Base-by-base conservation (phyloP, 2,113 vertebrate species). In the Himantopus leucocephalus region DNA sequence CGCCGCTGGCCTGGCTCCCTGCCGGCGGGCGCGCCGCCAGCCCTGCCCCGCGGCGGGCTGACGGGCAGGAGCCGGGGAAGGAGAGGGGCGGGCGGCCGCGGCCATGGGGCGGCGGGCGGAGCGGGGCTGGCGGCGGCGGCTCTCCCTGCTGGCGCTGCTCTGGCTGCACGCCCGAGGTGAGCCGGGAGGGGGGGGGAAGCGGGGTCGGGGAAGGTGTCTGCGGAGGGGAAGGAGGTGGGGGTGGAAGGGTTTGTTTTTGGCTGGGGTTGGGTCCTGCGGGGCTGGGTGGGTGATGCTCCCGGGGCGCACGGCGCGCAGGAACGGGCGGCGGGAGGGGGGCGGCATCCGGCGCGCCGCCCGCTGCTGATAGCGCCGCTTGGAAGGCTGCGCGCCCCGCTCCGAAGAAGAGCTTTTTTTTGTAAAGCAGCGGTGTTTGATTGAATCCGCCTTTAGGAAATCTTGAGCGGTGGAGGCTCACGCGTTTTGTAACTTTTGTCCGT, bases 91-190 rank as follows among this genome's bases (percentile, higher is more conserved):
- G 53, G 71, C 50, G 52, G 83, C 71, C 47, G 37, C 66, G 85
- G 89, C 83, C 79, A 35, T 91, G 97, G 95, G 93, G 59, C 95
- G 97, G 95, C 96, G 96, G 41, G 96, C 91, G 60, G 96, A 96
- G 91, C 95, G 92, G 72, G 83, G 93, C 94, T 94, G 97, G 96
- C 97, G 85, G 91, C 92, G 97, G 96, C 95, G 93, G 89, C 41
- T 95, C 66, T 89, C 67, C 94, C 92, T 98, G 95, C 97, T 98
- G 73, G 47, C 98, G 96, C 97, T 98, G 71, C 97, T 98, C 76
- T 97, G 97, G 85, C 48, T 94, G 70, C 97, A 87, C 79, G 97
- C 97, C 43, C 97, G 97, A 91, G 99, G 98, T 99, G 98, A 99
- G 97, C 89, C 96, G 96, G 76, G 79, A 83, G 52, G 45, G 13